These are phyloP conservation scores for Ahaetulla prasina DNA, from an alignment of 2,113 vertebrate species.

Conservation along the genomic window DNA sequence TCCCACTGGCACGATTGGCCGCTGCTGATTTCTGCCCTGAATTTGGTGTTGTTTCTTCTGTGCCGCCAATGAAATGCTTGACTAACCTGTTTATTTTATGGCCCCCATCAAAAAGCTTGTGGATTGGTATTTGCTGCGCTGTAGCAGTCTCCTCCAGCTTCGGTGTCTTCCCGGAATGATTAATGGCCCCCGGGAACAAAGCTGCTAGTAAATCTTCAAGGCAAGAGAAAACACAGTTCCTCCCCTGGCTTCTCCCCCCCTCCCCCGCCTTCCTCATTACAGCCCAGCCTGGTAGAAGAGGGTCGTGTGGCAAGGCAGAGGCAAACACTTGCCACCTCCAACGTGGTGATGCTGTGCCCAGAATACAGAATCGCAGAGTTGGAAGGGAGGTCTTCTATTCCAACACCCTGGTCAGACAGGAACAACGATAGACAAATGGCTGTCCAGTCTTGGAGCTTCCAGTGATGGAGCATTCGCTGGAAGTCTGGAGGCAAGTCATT, in stretches of 20 bases:
- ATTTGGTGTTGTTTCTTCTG: background rate
- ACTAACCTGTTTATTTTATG: conserved; percentile 36
- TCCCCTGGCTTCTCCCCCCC: background rate
- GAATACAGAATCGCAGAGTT: background rate
- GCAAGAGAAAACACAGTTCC: conserved; percentile 20
- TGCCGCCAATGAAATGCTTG: conserved; percentile 14
- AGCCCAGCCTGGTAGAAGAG: background rate
- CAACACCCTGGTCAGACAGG: background rate
- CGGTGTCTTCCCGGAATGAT: conserved; percentile 22
- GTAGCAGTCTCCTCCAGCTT: conserved; percentile 4
- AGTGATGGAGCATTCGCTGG: background rate
- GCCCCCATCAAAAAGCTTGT: conserved; percentile 22
- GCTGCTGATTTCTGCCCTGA: background rate
- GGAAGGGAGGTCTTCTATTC: background rate
- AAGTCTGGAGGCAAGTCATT: background rate
- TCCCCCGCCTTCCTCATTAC: background rate
- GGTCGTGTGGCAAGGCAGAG: background rate
- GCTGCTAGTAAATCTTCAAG: conserved; percentile 27
- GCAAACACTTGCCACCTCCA: background rate
- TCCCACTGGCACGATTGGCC: background rate
- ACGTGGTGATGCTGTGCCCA: background rate
- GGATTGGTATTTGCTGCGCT: conserved; percentile 18
- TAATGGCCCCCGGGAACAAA: conserved; percentile 47
- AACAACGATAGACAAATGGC: background rate
- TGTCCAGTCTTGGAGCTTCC: background rate